These are phyloP conservation scores for Cacoxenus indagator DNA, from an alignment of 2,888 invertebrate species.

Conservation along the genomic window DNA sequence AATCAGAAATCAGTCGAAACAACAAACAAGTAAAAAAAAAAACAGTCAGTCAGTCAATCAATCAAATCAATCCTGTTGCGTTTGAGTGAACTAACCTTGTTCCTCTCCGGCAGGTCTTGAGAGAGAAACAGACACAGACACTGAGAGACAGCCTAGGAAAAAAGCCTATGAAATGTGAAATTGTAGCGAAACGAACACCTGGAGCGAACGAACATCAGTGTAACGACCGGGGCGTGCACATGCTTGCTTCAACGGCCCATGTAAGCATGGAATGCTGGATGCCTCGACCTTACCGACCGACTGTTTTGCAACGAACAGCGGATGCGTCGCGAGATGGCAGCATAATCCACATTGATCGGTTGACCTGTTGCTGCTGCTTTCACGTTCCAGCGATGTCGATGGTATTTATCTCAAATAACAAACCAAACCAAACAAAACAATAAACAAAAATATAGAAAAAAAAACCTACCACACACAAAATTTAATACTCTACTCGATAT, in stretches of 20 bases:
- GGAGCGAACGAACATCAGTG: conserved; percentile 38
- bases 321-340: conserved; percentile 13
- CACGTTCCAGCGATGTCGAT: conserved; percentile 54
- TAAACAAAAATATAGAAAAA: conserved; percentile 41
- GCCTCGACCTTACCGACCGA: too few relatives aligned
- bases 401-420: conserved; percentile 68
- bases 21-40: conserved; percentile 39
- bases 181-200: conserved; percentile 43
- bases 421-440: conserved; percentile 43
- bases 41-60: too few relatives aligned
- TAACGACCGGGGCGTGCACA: conserved; percentile 1
- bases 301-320: too few relatives aligned
- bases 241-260: too few relatives aligned
- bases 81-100: conserved; percentile 73
- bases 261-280: too few relatives aligned
- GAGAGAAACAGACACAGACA: conserved; percentile 53
- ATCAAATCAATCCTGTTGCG: conserved; percentile 69
- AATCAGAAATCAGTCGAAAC: neutral
- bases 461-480: conserved; percentile 61
- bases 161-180: conserved; percentile 41
- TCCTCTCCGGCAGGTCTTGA: conserved; percentile 72
- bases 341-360: conserved; percentile 22
- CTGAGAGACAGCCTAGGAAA: conserved; percentile 52
- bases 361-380: conserved; percentile 19
- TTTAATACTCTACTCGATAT: conserved; percentile 54